phyloP scores from a whole-genome alignment of 2,113 vertebrate species.

The Ictalurus punctatus region DNA sequence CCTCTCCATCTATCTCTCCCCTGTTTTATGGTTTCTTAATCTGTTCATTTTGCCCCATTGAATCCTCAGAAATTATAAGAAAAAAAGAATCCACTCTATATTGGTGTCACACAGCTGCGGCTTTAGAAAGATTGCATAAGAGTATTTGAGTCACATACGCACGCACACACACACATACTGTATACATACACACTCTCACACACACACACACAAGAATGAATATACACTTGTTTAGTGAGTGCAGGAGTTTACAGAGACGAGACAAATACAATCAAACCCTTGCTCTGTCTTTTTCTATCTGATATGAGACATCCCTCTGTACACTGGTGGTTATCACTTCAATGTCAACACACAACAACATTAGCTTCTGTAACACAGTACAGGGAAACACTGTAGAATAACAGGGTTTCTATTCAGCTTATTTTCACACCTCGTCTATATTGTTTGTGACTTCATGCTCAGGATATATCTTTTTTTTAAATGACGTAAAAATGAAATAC shows the following conservation, averaged over 20 bases:
- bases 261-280: slow-evolving; percentile 47
- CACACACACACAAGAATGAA: slow-evolving; percentile 43
- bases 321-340: background rate
- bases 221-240: slow-evolving; percentile 47
- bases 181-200: slow-evolving; percentile 43
- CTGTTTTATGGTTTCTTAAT: background rate
- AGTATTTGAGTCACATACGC: background rate
- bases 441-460: background rate
- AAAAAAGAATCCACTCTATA: slow-evolving; percentile 14
- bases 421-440: background rate
- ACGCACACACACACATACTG: slow-evolving; percentile 1
- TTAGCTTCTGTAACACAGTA: background rate
- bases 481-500: background rate
- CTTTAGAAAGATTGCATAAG: slow-evolving; percentile 18
- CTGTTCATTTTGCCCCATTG: slow-evolving; percentile 21
- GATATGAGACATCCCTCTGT: background rate
- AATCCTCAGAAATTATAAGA: slow-evolving; percentile 11
- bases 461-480: background rate
- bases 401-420: background rate
- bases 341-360: background rate
- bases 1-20: slow-evolving; percentile 9
- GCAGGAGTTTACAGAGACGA: slow-evolving; percentile 18
- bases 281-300: background rate
- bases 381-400: background rate
- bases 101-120: background rate